Evolutionary conservation across 2,113 vertebrate species (phyloP).

Genomic region (Indicator indicator): DNA sequence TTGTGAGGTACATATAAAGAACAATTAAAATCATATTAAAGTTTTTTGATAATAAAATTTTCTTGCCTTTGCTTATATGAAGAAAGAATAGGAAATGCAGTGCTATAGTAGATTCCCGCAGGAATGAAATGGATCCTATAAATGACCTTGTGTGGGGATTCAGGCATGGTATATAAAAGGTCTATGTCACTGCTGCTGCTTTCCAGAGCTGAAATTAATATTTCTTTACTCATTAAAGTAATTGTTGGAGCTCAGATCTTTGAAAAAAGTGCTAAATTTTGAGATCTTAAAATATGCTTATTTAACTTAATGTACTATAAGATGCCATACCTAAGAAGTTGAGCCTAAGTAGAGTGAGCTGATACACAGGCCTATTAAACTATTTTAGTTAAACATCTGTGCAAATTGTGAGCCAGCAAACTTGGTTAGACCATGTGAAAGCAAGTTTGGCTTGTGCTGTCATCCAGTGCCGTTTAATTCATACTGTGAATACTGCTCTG

Average conservation of each 20-base stretch:
- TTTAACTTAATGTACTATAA: background rate
- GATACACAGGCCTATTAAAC: background rate
- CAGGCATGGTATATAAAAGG: background rate
- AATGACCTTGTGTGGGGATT: background rate
- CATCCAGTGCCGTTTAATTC: background rate
- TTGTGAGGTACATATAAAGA: background rate
- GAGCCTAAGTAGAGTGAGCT: background rate
- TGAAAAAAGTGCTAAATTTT: background rate
- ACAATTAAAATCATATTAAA: background rate
- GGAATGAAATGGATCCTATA: no score
- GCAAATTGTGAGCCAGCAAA: background rate
- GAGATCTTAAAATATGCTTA: background rate
- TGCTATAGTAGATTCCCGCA: no score
- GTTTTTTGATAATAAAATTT: background rate
- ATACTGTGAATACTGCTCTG: background rate
- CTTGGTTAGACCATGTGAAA: background rate
- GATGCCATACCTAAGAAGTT: background rate
- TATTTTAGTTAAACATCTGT: background rate
- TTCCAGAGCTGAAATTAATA: background rate
- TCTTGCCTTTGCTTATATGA: background rate
- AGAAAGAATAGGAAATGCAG: background rate
- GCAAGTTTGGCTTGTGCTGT: background rate
- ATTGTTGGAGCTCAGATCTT: background rate
- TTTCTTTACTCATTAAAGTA: background rate
- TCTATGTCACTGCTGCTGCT: background rate